Base-by-base conservation (phyloP, 2,797 vertebrate genomes). In the Acanthurus leucopareius region DNA sequence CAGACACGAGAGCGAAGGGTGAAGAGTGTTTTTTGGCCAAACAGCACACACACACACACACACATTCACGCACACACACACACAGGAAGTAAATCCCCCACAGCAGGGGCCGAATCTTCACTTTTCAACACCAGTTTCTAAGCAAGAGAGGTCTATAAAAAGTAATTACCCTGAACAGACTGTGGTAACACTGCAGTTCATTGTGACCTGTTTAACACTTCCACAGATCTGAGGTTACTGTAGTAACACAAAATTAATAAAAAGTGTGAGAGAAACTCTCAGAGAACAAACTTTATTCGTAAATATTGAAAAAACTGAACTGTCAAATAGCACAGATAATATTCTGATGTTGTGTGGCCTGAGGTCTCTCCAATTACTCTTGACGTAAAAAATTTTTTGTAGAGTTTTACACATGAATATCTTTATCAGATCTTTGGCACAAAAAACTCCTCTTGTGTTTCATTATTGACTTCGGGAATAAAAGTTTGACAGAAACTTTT, bases 81-180 rank as follows among this genome's bases (percentile, higher is more conserved):
- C 14, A 80, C 19, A 83, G 47, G 40, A 59, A 73, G 56, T 73
- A 77, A 75, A 85, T 59, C 63, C 63, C 65, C 20, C 56, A 65
- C 81, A 83, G 75, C 80, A 79, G 78, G 60, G 77, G 75, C 82
- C 2, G 59, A 87, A 85, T 87, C 79, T 90, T 90, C 80, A 80
- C 80, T 88, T 91, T 91, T 84, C 71, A 87, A 78, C 77, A 79
- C 63, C 56, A 80, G 86, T 80, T 86, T 89, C 85, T 59, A 63
- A 89, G 87, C 52, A 86, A 75, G 70, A 77, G 78, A 84, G 81
- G 84, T 91, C 90, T 86, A 93, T 94, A 91, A 94, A 94, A 90
- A 72, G 79, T 88, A 92, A 94, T 92, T 87, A 80, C 60, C 79
- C 88, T 64, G 83, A 94, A 92, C 90, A 80, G 63, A 79, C 76